Base-by-base conservation (phyloP, 2,113 vertebrate species). In the Neolamprologus cancellatus region DNA sequence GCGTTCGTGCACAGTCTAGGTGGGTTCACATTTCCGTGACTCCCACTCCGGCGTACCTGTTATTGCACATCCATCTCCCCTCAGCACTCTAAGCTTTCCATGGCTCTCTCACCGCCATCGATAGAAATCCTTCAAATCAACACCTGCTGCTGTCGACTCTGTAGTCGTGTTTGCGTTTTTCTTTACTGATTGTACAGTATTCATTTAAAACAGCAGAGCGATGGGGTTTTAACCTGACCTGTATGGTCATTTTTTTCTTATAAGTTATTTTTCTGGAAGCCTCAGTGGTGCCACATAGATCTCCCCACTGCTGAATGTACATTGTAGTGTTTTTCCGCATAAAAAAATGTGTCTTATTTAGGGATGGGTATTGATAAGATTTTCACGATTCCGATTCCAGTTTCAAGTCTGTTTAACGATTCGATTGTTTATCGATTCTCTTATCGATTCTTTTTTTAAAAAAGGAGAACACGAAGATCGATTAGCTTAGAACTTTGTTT, bases 261-360 rank as follows among this genome's bases (percentile, higher is more conserved):
- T 84, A 87, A 85, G 78, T 90, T 87, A 84, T 92, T 91, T 83
- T 88, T 84, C 89, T 89, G 89, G 87, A 92, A 82, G 85, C 74
- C 69, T 57, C 84, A 11, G 83, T 74, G 84, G 85, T 90, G 84
- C 88, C 28, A 12, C 15, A 9, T 30, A 15, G 84, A 84, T 78
- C 83, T 82, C 32, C 17, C 88, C 83, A 69, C 84, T 78, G 85
- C 85, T 87, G 88, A 94, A 91, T 94, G 94, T 94, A 88, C 69
- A 71, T 91, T 82, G 50, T 25, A 79, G 59, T 79, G 57, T 86
- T 87, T 87, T 89, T 53, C 86, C 71, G 5, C n/a, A 17, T 87
- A 5, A 74, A 44, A 82, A 81, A 88, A 92, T 6, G 90, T 90
- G 88, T 93, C 93, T 93, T 57, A 57, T 69, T 85, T 28, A 55